phyloP scores from a whole-genome alignment of 2,888 invertebrate species.

The Lycaena phlaeas region DNA sequence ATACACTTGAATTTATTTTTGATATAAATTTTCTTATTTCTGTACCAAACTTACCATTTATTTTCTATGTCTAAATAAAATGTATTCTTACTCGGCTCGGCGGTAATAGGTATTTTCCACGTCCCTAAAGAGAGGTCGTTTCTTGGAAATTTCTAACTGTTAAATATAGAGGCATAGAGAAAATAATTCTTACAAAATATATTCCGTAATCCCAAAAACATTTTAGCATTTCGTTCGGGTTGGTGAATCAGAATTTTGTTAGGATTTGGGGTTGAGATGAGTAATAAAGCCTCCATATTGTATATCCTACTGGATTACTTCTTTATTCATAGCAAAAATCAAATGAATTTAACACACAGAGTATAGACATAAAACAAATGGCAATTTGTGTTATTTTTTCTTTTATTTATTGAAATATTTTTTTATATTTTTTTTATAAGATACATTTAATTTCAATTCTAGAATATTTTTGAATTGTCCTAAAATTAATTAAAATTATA shows the following conservation, averaged over 20 bases:
- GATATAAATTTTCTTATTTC: constrained; percentile 1
- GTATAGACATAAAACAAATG: too few relatives aligned
- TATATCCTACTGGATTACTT: too few relatives aligned
- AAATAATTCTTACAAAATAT: constrained; percentile 3
- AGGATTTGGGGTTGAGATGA: background rate
- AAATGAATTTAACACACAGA: too few relatives aligned
- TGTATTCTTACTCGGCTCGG: constrained; percentile 5
- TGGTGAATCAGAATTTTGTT: background rate
- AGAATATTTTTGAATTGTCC: too few relatives aligned
- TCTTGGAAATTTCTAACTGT: constrained; percentile 4
- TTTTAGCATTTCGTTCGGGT: background rate
- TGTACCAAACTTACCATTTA: constrained; percentile 5
- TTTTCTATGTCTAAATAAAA: constrained; percentile 9
- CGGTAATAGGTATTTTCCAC: constrained; percentile 9
- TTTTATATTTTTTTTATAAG: too few relatives aligned
- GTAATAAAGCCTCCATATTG: too few relatives aligned
- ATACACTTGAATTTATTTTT: background rate
- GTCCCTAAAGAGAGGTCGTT: constrained; percentile 9
- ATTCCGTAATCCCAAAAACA: background rate
- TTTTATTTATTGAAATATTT: too few relatives aligned
- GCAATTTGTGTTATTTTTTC: too few relatives aligned
- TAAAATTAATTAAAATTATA: too few relatives aligned
- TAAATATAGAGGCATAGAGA: constrained; percentile 3
- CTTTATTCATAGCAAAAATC: too few relatives aligned
- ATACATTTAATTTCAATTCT: too few relatives aligned